phyloP scores from a whole-genome alignment of 2,888 invertebrate genomes.

The Automeris io region DNA sequence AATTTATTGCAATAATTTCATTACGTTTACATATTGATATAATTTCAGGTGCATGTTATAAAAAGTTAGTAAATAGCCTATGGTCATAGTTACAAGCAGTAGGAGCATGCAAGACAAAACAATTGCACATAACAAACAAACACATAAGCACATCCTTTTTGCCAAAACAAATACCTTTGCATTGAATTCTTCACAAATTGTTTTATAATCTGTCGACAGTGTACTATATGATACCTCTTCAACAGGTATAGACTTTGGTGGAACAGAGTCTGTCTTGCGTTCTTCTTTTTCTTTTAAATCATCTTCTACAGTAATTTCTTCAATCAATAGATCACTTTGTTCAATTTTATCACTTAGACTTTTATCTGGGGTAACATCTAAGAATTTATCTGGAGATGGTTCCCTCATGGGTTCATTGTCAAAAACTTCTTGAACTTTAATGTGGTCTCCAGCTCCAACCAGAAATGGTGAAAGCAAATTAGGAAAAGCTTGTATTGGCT shows the following conservation, averaged over 20 bases:
- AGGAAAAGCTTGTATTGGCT: constrained; percentile 50
- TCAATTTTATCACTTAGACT: constrained; percentile 52
- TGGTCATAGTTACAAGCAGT: constrained; percentile 32
- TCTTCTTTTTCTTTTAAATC: constrained; percentile 37
- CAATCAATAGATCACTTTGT: constrained; percentile 53
- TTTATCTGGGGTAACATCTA: constrained; percentile 29
- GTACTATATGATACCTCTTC: constrained; percentile 73
- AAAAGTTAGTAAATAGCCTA: constrained; percentile 35
- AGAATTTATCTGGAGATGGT: constrained; percentile 21
- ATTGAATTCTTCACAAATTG: constrained; percentile 82
- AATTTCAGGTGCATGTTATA: constrained; percentile 28
- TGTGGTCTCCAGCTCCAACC: constrained; percentile 42
- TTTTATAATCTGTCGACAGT: constrained; percentile 83
- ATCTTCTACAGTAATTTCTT: constrained; percentile 57
- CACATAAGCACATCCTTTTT: constrained; percentile 30
- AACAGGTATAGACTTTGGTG: constrained; percentile 51
- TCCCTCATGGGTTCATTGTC: constrained; percentile 27
- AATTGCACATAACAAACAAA: constrained; percentile 22
- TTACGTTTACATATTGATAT: constrained; percentile 27
- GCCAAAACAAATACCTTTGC: constrained; percentile 74
- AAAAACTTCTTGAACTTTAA: constrained; percentile 47
- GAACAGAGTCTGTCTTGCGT: constrained; percentile 34
- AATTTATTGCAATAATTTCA: too few species aligned
- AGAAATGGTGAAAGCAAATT: constrained; percentile 59
- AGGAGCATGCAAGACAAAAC: constrained; percentile 22